Evolutionary conservation across 2,797 vertebrate genomes (phyloP), one percentile per base, ranked within the genome.

Genomic region (Taenioides sp.): DNA sequence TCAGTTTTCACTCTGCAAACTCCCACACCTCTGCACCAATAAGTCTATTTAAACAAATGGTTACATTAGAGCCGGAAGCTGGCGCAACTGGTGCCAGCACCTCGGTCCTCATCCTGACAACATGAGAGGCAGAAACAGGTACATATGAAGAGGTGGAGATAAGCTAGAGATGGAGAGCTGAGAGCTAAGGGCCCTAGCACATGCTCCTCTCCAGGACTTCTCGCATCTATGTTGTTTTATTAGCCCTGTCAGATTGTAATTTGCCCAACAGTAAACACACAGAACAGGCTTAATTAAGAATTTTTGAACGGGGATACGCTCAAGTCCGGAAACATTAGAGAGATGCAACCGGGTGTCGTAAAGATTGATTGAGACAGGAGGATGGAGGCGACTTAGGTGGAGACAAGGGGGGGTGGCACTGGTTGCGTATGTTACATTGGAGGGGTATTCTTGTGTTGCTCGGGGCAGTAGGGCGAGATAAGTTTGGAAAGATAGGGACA

Each of bases 211-310:
- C 0, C 80, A 73, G 86, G 47, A 25, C 85, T 89, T 76, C 89
- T 88, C 86, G 72, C 72, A 72, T 78, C 89, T 74, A 79, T 88
- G 88, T 90, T 90, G 86, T 94, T 94, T 94, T 93, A 94, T 93
- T 94, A 94, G 91, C 92, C 93, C 95, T 94, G 96, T 98, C 95
- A 97, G 96, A 96, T 96, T 95, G 96, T 95, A 96, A 96, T 97
- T 97, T 95, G 94, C 95, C 95, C 95, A 96, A 98, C 95, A 93
- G 97, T 98, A 98, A 99, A 99, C 96, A 99, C 93, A 98, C 96
- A 96, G 95, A 95, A 95, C 90, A 92, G 94, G 96, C 95, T 99
- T 97, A 97, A 98, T 99, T 97, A 97, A 97, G 96, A 98, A 97
- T 97, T 98, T 98, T 97, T 96, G 95, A 99, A 94, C 95, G 95